These are phyloP conservation scores for Cynocephalus volans DNA, from an alignment of 2,113 vertebrate genomes.

Conservation along the genomic window DNA sequence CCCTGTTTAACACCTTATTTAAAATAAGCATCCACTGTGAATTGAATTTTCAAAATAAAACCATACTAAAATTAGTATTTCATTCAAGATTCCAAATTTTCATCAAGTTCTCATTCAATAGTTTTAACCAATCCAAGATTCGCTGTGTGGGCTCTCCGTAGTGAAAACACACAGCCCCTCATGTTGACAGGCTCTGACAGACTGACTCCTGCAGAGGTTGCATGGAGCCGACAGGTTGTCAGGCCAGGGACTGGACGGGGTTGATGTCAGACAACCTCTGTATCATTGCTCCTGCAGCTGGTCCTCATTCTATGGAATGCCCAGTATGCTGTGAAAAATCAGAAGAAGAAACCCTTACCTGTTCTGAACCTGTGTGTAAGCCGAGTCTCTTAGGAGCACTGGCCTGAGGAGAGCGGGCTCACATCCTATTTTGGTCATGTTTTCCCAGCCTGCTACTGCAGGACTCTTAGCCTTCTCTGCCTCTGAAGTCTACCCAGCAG, in stretches of 20 bases:
- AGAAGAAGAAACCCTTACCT: not conserved
- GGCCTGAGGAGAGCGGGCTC: not conserved
- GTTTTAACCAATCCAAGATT: not conserved
- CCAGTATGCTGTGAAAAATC: not conserved
- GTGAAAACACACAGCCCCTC: not conserved
- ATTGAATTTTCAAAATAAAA: constrained; percentile 62
- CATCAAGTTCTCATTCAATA: constrained; percentile 58
- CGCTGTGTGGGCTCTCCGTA: constrained; percentile 7
- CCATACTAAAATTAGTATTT: constrained; percentile 39
- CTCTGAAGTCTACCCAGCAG: not conserved
- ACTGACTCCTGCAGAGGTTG: not conserved
- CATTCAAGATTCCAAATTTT: constrained; percentile 60
- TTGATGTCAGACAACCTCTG: not conserved
- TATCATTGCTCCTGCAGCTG: not conserved
- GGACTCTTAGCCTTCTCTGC: not conserved
- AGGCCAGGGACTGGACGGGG: not conserved
- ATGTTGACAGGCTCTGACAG: not conserved
- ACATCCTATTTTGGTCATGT: not conserved
- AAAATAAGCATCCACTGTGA: not conserved
- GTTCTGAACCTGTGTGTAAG: not conserved
- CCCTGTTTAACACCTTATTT: constrained; percentile 35
- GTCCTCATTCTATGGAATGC: not conserved
- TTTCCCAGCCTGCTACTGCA: not conserved
- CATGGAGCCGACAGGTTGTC: not conserved
- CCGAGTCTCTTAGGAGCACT: not conserved